phyloP scores from a whole-genome alignment of 1,140 invertebrate species.

The Lordiphosa mommai region DNA sequence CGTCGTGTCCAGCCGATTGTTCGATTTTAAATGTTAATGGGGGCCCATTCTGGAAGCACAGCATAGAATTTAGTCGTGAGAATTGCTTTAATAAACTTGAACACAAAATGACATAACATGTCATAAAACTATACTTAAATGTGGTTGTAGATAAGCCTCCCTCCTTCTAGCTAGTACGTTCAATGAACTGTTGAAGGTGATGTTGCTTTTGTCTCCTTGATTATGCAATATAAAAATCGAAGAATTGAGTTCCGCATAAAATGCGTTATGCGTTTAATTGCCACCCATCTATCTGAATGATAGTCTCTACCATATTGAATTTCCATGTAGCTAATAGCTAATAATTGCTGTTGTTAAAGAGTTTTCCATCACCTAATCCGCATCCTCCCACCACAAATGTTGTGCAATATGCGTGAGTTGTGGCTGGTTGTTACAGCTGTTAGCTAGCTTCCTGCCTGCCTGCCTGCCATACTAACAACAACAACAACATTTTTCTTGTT shows the following conservation, averaged over 20 bases:
- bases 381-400: conserved; percentile 42
- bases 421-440: conserved; percentile 9
- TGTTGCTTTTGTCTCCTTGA: conserved; percentile 23
- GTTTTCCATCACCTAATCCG: conserved; percentile 21
- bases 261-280: conserved; percentile 34
- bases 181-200: conserved; percentile 49
- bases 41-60: neutral
- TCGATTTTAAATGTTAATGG: conserved; percentile 35
- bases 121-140: conserved; percentile 38
- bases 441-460: conserved; percentile 32
- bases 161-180: conserved; percentile 14
- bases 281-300: too few relatives aligned
- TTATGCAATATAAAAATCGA: conserved; percentile 27
- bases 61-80: conserved; percentile 22
- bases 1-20: conserved; percentile 25
- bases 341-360: conserved; percentile 45
- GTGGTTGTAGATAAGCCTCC: neutral
- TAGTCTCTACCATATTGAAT: conserved; percentile 25
- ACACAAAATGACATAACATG: conserved; percentile 32
- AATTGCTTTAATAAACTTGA: conserved; percentile 24
- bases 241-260: conserved; percentile 5
- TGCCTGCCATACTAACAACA: neutral
- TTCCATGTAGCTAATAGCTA: conserved; percentile 46
- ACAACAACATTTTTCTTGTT: conserved; percentile 50
- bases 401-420: conserved; percentile 51